A percentile compares a stretch with the other conserved stretches of the same genome.
Conservation (phyloP, 1,140 invertebrate species). For the Caenorhabditis latens region DNA sequence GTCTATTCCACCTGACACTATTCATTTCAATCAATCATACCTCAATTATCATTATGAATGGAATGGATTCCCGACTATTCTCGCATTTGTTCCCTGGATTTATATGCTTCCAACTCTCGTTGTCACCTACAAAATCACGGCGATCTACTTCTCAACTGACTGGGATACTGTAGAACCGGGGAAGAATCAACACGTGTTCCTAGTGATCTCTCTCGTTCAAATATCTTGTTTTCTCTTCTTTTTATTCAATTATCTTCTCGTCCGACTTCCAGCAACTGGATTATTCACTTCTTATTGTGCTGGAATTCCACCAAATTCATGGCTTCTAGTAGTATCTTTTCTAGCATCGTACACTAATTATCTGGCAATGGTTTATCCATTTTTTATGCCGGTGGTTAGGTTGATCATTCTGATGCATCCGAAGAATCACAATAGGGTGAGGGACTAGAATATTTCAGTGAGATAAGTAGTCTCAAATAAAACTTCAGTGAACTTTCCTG, state of each 20-base stretch:
- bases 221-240: slow-evolving; percentile 9
- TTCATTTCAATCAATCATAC: slow-evolving; percentile 45
- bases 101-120: slow-evolving; percentile 26
- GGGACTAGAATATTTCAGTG: no score
- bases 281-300: slow-evolving; percentile 32
- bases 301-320: neutral
- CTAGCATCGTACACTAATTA: slow-evolving; percentile 18
- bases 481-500: no score
- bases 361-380: slow-evolving; percentile 37
- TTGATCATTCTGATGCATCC: slow-evolving; percentile 14
- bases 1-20: slow-evolving; percentile 24
- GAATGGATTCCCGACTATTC: slow-evolving; percentile 44
- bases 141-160: neutral
- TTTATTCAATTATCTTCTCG: slow-evolving; percentile 18
- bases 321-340: neutral
- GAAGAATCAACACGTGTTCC: slow-evolving; percentile 28
- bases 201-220: neutral
- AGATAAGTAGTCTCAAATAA: no score
- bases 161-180: slow-evolving; percentile 4
- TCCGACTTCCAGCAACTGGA: slow-evolving; percentile 24
- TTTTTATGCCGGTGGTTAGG: slow-evolving; percentile 45
- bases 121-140: neutral
- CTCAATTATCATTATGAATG: slow-evolving; percentile 33
- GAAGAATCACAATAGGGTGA: neutral
- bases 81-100: slow-evolving; percentile 24